Evolutionary conservation across 2,888 invertebrate species (phyloP).

Genomic region (Chaitophorus viminalis): DNA sequence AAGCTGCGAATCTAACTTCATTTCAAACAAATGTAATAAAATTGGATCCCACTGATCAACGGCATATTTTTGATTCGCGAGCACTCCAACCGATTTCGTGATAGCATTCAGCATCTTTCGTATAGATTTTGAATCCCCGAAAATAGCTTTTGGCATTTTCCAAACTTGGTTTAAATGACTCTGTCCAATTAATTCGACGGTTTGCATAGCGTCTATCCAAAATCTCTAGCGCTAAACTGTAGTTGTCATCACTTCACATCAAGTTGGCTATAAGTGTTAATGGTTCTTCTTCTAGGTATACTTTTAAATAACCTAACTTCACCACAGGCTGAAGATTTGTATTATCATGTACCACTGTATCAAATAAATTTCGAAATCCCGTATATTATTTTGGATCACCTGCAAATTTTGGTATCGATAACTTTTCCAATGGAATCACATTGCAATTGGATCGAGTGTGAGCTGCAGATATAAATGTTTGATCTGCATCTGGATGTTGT

Average conservation of each 20-base stretch:
- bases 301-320: not conserved
- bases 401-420: not conserved
- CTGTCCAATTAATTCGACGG: not conserved
- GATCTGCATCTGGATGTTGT: too few species aligned
- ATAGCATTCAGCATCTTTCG: not conserved
- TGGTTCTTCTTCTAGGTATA: not conserved
- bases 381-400: not conserved
- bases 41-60: conserved; percentile 33
- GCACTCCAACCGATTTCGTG: not conserved
- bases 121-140: not conserved
- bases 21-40: not conserved
- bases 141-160: conserved; percentile 12
- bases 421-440: not conserved
- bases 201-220: not conserved
- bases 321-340: not conserved
- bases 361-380: not conserved
- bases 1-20: not conserved
- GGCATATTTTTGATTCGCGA: not conserved
- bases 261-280: conserved; percentile 5
- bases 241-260: conserved; percentile 19
- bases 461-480: too few species aligned
- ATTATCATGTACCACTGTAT: not conserved
- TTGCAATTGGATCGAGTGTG: too few species aligned
- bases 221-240: not conserved
- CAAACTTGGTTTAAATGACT: not conserved